Percentiles rank a stretch among this genome's conserved stretches.
Conservation (phyloP, 2,797 vertebrate genomes). For the Threskiornis aethiopicus region DNA sequence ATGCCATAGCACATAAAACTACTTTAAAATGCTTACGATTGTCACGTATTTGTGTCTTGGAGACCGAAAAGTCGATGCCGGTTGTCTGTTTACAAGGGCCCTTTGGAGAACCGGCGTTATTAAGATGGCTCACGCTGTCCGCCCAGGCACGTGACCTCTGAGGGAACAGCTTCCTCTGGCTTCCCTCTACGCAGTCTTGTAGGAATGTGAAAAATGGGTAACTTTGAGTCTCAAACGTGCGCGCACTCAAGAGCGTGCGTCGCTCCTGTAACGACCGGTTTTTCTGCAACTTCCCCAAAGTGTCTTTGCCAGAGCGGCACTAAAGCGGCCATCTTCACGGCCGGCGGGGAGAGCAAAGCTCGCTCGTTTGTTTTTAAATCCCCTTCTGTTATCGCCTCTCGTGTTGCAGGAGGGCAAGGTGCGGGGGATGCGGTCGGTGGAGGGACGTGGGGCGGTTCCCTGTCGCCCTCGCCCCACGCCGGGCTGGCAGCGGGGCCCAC, state of each 20-base stretch:
- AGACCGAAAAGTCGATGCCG: not conserved
- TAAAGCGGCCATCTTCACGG: not conserved
- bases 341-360: not conserved
- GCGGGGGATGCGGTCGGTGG: not conserved
- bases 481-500: not conserved
- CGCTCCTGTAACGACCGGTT: rapidly evolving
- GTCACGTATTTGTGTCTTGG: not conserved
- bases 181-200: not conserved
- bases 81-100: not conserved
- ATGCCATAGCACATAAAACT: not conserved
- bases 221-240: too few species aligned
- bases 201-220: not conserved
- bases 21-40: not conserved
- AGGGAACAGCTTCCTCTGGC: not conserved
- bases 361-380: not conserved
- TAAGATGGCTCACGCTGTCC: not conserved
- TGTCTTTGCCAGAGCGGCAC: not conserved
- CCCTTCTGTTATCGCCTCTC: not conserved
- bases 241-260: not conserved
- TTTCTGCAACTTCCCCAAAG: not conserved
- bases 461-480: too few species aligned
- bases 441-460: too few species aligned
- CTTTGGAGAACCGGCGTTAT: not conserved
- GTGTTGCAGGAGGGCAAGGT: not conserved
- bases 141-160: not conserved